Percentiles rank a stretch among this genome's conserved stretches.
These are phyloP conservation scores for Lochmaea capreae DNA, from an alignment of 2,888 invertebrate genomes.

Conservation along the genomic window DNA sequence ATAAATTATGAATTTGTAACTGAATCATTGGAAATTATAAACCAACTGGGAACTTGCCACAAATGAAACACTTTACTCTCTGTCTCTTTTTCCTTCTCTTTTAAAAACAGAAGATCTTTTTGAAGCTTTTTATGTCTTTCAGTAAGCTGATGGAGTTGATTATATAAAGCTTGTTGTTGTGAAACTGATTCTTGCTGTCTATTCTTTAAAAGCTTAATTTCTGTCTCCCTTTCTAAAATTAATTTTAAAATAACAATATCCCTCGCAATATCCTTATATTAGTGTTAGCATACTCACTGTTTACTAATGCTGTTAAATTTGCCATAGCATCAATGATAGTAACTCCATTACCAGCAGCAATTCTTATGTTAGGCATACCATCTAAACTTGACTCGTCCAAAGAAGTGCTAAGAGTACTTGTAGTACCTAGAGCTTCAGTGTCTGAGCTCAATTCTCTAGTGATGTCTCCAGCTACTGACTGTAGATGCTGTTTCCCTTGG, in stretches of 20 bases:
- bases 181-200: conserved; percentile 58
- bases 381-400: conserved; percentile 65
- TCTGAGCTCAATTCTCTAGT: conserved; percentile 59
- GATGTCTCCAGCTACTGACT: conserved; percentile 64
- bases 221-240: conserved; percentile 62
- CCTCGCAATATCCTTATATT: background rate
- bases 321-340: conserved; percentile 61
- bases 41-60: conserved; percentile 63
- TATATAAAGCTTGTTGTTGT: conserved; percentile 57
- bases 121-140: conserved; percentile 60
- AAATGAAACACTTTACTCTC: conserved; percentile 59
- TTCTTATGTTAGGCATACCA: conserved; percentile 54
- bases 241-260: conserved; percentile 1
- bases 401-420: conserved; percentile 56
- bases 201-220: conserved; percentile 60
- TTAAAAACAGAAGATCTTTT: conserved; percentile 55
- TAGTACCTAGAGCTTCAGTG: conserved; percentile 47
- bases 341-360: conserved; percentile 27
- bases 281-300: conserved; percentile 56
- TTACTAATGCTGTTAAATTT: conserved; percentile 57
- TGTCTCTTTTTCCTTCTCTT: conserved; percentile 59
- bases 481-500: conserved; percentile 69
- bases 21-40: conserved; percentile 57
- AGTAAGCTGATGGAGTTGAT: conserved; percentile 58
- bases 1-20: conserved; percentile 45